phyloP scores from a whole-genome alignment of 2,888 invertebrate species.

The Sylvicola fuscatus region DNA sequence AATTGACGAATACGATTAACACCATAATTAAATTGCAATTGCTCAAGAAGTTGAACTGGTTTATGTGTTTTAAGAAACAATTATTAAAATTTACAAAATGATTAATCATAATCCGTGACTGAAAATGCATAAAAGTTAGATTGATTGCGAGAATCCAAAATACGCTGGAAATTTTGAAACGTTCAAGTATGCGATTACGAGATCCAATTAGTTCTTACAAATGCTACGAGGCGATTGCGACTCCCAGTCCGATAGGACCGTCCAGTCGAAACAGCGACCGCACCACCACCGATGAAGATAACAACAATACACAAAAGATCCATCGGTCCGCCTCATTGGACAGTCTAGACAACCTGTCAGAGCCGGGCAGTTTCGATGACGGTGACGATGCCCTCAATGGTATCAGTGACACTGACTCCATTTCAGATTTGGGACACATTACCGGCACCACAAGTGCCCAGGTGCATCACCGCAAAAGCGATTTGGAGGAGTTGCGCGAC shows the following conservation, averaged over 20 bases:
- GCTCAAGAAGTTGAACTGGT: too few relatives aligned
- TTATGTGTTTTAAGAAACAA: too few relatives aligned
- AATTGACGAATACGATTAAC: too few relatives aligned
- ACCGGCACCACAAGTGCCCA: slow-evolving; percentile 21
- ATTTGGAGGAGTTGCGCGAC: slow-evolving; percentile 21
- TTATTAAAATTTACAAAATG: too few relatives aligned
- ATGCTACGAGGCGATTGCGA: slow-evolving; percentile 21
- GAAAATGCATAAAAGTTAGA: too few relatives aligned
- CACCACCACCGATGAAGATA: slow-evolving; percentile 7
- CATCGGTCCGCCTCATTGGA: slow-evolving; percentile 35
- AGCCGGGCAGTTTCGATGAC: slow-evolving; percentile 37
- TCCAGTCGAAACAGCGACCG: slow-evolving; percentile 5
- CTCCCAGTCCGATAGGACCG: slow-evolving; percentile 7
- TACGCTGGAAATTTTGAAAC: too few relatives aligned
- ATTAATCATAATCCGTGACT: too few relatives aligned
- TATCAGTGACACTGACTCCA: slow-evolving; percentile 38
- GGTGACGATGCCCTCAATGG: slow-evolving; percentile 21
- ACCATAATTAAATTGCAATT: too few relatives aligned
- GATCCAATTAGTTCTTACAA: slow-evolving; percentile 23
- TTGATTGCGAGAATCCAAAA: too few relatives aligned
- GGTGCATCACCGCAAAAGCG: slow-evolving; percentile 18
- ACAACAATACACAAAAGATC: slow-evolving; percentile 8
- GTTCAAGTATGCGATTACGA: slow-evolving; percentile 7
- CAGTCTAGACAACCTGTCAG: slow-evolving; percentile 46
- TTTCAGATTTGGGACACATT: slow-evolving; percentile 38